Conservation (phyloP, 1,140 invertebrate species). For the Sitobion miscanthi region DNA sequence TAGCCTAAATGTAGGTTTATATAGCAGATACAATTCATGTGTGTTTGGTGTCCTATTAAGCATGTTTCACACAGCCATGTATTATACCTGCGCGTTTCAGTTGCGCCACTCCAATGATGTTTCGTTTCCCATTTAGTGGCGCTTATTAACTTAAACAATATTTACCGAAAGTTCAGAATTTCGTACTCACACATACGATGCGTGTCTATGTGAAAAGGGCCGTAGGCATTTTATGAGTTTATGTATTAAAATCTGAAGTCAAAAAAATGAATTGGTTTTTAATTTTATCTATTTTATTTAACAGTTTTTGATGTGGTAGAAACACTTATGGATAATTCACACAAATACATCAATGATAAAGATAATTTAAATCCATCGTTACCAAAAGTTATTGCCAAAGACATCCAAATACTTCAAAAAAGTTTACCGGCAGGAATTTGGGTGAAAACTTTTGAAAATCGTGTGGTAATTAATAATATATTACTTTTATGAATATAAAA, state of each 20-base stretch:
- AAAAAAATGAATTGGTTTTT: not conserved
- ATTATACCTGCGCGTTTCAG: too few relatives aligned
- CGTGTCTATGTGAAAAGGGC: too few relatives aligned
- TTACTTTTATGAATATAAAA: not conserved
- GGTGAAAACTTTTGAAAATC: constrained; percentile 87
- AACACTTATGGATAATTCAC: constrained; percentile 21
- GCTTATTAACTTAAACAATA: too few relatives aligned
- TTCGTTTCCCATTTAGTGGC: too few relatives aligned
- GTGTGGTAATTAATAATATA: constrained; percentile 69
- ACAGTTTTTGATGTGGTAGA: constrained; percentile 44
- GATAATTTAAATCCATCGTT: constrained; percentile 67
- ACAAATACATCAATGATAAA: constrained; percentile 19
- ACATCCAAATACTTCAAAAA: constrained; percentile 80
- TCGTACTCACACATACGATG: too few relatives aligned
- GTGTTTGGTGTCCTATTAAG: too few relatives aligned
- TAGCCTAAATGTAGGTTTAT: too few relatives aligned
- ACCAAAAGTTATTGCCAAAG: constrained; percentile 78
- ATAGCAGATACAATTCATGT: too few relatives aligned
- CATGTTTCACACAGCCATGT: too few relatives aligned
- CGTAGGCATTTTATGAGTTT: not conserved
- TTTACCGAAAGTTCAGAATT: too few relatives aligned
- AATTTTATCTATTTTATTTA: constrained; percentile 13
- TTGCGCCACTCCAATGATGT: too few relatives aligned
- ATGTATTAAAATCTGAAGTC: not conserved
- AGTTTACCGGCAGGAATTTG: constrained; percentile 86